A percentile compares a stretch with the other conserved stretches of the same genome.
phyloP scores from a whole-genome alignment of 2,113 vertebrate species.

The Centropus bengalensis region DNA sequence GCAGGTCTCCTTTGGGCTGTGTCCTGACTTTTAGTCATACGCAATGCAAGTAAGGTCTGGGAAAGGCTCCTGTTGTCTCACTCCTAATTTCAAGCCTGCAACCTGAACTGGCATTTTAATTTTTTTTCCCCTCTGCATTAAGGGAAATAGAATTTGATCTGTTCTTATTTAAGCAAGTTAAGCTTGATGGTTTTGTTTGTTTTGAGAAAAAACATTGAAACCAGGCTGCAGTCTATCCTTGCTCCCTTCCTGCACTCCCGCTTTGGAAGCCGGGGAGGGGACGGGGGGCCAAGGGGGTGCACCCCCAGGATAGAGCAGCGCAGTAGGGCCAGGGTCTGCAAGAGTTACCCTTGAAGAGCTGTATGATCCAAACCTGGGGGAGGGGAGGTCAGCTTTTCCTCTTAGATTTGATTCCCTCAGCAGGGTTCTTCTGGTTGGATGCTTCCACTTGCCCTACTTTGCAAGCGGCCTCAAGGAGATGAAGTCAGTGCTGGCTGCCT shows the following conservation, averaged over 20 bases:
- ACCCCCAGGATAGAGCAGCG: not conserved
- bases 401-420: not conserved
- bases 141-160: constrained; percentile 21
- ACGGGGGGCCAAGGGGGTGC: not conserved
- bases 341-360: not conserved
- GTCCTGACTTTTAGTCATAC: not conserved
- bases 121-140: not conserved
- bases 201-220: constrained; percentile 41
- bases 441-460: not conserved
- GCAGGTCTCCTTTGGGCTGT: not conserved
- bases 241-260: not conserved
- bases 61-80: not conserved
- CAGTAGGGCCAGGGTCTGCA: not conserved
- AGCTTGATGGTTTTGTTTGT: constrained; percentile 28
- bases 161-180: constrained; percentile 9
- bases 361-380: not conserved
- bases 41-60: not conserved
- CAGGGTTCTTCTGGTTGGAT: not conserved
- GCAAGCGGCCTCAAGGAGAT: not conserved
- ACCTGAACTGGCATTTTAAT: not conserved
- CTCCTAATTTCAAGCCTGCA: fast-evolving
- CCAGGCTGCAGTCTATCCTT: not conserved
- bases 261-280: not conserved
- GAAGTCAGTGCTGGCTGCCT: not conserved
- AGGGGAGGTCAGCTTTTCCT: not conserved